Evolutionary conservation across 2,797 vertebrate genomes (phyloP).

Genomic region (Argyrosomus regius): DNA sequence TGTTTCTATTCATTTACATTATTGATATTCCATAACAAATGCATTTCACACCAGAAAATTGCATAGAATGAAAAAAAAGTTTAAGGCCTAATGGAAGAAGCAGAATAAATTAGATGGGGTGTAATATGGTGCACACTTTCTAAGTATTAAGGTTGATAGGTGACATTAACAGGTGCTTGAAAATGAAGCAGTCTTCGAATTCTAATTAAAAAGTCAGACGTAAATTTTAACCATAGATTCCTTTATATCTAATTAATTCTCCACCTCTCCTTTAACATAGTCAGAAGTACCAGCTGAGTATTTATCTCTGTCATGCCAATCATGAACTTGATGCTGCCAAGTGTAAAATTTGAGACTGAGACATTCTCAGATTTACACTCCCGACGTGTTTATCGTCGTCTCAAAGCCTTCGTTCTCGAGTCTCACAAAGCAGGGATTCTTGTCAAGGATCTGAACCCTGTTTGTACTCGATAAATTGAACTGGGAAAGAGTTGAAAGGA

Average conservation of each 20-base stretch:
- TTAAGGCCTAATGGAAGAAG: neutral
- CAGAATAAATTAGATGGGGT: neutral
- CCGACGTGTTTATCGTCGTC: slow-evolving; percentile 42
- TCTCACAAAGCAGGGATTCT: slow-evolving; percentile 39
- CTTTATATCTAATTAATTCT: slow-evolving; percentile 45
- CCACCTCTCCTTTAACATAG: neutral
- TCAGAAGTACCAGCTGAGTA: slow-evolving; percentile 12
- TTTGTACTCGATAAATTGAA: slow-evolving; percentile 71
- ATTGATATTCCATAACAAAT: too few species aligned
- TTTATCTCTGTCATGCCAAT: slow-evolving; percentile 6
- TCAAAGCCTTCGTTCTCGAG: slow-evolving; percentile 42
- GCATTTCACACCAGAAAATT: neutral
- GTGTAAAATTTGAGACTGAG: slow-evolving; percentile 32
- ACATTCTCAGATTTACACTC: slow-evolving; percentile 16
- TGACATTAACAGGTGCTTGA: slow-evolving; percentile 18
- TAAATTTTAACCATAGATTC: slow-evolving; percentile 33
- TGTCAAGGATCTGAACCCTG: slow-evolving; percentile 57
- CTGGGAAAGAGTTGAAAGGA: slow-evolving; percentile 71
- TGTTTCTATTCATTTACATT: too few species aligned
- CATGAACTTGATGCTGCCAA: slow-evolving; percentile 20
- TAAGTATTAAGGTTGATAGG: slow-evolving; percentile 1
- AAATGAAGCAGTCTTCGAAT: slow-evolving; percentile 22
- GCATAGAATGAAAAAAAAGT: neutral
- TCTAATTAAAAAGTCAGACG: slow-evolving; percentile 36
- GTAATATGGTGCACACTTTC: neutral